A percentile compares a stretch with the other conserved stretches of the same genome.
Conservation (phyloP, 2,888 invertebrate genomes). For the Clanis bilineata region DNA sequence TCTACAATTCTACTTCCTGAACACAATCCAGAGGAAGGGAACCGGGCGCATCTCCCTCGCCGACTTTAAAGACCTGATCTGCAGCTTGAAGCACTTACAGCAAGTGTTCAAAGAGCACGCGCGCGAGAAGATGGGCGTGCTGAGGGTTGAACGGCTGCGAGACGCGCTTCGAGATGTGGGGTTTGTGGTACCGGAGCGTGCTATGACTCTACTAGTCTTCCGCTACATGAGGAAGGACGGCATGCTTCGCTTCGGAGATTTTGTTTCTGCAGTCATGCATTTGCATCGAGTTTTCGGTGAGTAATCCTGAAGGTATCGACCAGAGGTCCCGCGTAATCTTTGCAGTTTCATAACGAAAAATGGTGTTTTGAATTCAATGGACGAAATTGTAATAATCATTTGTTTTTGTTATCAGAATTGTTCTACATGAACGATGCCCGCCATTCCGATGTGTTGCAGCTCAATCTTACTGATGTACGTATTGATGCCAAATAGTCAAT, state of each 20-base stretch:
- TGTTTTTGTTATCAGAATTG: not conserved
- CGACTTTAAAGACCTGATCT: constrained; percentile 95
- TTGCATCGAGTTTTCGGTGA: constrained; percentile 94
- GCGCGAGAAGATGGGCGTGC: constrained; percentile 94
- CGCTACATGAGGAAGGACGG: constrained; percentile 97
- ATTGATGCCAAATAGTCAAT: not conserved
- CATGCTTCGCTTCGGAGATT: constrained; percentile 94
- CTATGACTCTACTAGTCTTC: constrained; percentile 90
- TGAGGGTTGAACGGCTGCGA: constrained; percentile 91
- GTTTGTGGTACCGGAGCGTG: constrained; percentile 92
- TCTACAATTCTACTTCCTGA: constrained; percentile 34
- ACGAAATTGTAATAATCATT: not conserved
- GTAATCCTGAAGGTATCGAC: too few species aligned
- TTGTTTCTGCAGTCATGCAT: constrained; percentile 94
- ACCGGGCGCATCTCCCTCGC: constrained; percentile 91
- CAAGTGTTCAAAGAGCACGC: constrained; percentile 93
- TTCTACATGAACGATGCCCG: constrained; percentile 80
- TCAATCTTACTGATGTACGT: constrained; percentile 90
- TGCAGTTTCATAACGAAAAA: too few species aligned
- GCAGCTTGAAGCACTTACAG: constrained; percentile 95
- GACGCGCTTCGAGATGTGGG: constrained; percentile 94
- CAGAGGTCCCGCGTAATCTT: too few species aligned
- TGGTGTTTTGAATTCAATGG: not conserved
- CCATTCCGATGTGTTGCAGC: constrained; percentile 90
- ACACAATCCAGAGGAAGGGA: constrained; percentile 83